A percentile compares a stretch with the other conserved stretches of the same genome.
phyloP scores from a whole-genome alignment of 2,797 vertebrate species.

The Iguana delicatissima region DNA sequence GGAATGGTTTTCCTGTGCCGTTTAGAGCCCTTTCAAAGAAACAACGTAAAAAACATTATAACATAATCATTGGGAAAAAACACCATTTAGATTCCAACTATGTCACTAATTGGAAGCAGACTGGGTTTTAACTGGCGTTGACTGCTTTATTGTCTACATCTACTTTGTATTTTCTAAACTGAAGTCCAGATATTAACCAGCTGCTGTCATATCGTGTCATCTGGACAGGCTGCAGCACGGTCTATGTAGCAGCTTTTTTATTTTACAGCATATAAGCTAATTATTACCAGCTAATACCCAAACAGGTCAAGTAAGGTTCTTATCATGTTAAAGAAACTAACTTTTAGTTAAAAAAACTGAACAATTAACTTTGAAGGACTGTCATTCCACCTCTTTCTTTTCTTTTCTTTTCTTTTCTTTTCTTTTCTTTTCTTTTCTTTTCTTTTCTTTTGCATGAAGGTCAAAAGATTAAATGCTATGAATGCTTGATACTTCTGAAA shows the following conservation, averaged over 20 bases:
- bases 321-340: conserved; percentile 6
- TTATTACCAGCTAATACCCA: conserved; percentile 26
- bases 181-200: conserved; percentile 72
- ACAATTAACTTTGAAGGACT: background rate
- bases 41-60: conserved; percentile 15
- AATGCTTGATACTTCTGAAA: background rate
- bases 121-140: conserved; percentile 41
- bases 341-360: background rate
- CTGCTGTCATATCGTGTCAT: conserved; percentile 58
- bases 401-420: too few species aligned
- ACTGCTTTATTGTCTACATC: conserved; percentile 47
- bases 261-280: conserved; percentile 32
- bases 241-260: conserved; percentile 4
- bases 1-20: background rate
- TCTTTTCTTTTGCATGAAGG: background rate
- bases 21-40: conserved; percentile 11
- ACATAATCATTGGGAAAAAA: conserved; percentile 27
- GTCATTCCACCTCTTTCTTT: background rate
- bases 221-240: conserved; percentile 4
- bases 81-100: background rate
- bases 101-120: conserved; percentile 55
- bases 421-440: too few species aligned
- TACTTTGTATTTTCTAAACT: conserved; percentile 46
- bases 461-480: conserved; percentile 27
- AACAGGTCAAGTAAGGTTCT: background rate